Evolutionary conservation across 2,797 vertebrate species (phyloP).

Genomic region (Sebastiscus tertius): DNA sequence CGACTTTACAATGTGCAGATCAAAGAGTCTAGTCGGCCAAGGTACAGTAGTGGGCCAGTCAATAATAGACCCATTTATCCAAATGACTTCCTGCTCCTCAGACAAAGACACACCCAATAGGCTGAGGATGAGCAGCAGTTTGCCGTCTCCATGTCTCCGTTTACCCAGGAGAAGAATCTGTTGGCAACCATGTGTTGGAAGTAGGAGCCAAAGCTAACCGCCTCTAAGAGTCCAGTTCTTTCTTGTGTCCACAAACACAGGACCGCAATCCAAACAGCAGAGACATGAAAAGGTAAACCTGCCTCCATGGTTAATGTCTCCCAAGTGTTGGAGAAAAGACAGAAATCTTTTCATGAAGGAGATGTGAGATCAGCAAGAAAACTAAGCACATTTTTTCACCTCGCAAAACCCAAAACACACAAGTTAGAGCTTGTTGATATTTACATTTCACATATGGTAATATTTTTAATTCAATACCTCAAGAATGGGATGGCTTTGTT

Average conservation of each 20-base stretch:
- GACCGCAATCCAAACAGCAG: slow-evolving; percentile 12
- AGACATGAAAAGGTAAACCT: slow-evolving; percentile 8
- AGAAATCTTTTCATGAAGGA: slow-evolving; percentile 13
- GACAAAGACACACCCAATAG: slow-evolving; percentile 15
- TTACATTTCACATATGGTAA: not conserved
- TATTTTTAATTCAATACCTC: not conserved
- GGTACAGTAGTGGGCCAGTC: not conserved
- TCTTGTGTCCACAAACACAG: not conserved
- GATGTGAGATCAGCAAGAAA: not conserved
- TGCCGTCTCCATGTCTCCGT: slow-evolving; percentile 30
- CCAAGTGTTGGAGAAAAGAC: slow-evolving; percentile 4
- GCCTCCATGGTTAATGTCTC: not conserved
- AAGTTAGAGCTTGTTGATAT: not conserved
- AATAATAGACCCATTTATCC: slow-evolving; percentile 60
- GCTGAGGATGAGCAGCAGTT: slow-evolving; percentile 9
- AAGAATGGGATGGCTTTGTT: not conserved
- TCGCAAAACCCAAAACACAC: not conserved
- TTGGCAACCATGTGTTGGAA: slow-evolving; percentile 45
- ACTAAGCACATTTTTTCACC: not conserved
- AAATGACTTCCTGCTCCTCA: slow-evolving; percentile 55
- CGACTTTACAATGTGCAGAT: slow-evolving; percentile 2
- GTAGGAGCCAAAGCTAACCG: slow-evolving; percentile 7
- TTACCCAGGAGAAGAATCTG: slow-evolving; percentile 31
- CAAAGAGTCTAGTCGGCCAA: slow-evolving; percentile 14
- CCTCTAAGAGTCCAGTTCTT: not conserved